Evolutionary conservation across 2,888 invertebrate species (phyloP), one percentile per base, ranked within the genome.

Genomic region (Parapristionchus giblindavisi): DNA sequence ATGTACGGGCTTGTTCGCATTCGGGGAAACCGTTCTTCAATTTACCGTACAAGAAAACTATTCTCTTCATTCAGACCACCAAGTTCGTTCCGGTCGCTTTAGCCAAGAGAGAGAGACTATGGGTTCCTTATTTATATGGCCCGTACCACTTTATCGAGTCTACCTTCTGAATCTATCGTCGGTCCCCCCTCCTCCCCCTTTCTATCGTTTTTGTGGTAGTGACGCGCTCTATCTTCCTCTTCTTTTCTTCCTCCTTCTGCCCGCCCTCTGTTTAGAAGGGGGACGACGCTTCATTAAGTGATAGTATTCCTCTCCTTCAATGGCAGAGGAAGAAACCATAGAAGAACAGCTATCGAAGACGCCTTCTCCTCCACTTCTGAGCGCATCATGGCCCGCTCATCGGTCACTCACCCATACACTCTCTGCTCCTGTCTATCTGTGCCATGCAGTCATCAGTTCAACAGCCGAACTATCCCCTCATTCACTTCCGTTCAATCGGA

Each of bases 391-490:
- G 0, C 63, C 34, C 43, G 51, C 40, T 3, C 68, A 56, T 56
- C 70, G 70, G 2, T 71, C 70, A 24, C 70, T 71, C 38, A 71
- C 70, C 29, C 70, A 71, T 21, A 71, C 70, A 17, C 70, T 71
- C 27, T 71, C 70, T 17, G 56, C 54, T 2, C 70, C 70, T 14
- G 70, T 71, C n/a, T 38, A 40, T 17, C 38, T 71, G 29, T 71
- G 70, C 40, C 54, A 54, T 17, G 56, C 56, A 5, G 70, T 71
- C 0, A 56, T 54, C 3, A 29, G 29, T 1, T 24, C 70, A 5
- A 71, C 70, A 0, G 70, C 70, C 1, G 70, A 71, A 32, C 11
- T 71, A 2, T 56, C 70, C 3, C 70, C 70, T 17, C 40, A 56
- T 14, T 21, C 38, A 27, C 36, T 68, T 11, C 68, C 36, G 4